A percentile compares a stretch with the other conserved stretches of the same genome.
These are phyloP conservation scores for Nettapus auritus DNA, from an alignment of 2,113 vertebrate genomes.

Conservation along the genomic window DNA sequence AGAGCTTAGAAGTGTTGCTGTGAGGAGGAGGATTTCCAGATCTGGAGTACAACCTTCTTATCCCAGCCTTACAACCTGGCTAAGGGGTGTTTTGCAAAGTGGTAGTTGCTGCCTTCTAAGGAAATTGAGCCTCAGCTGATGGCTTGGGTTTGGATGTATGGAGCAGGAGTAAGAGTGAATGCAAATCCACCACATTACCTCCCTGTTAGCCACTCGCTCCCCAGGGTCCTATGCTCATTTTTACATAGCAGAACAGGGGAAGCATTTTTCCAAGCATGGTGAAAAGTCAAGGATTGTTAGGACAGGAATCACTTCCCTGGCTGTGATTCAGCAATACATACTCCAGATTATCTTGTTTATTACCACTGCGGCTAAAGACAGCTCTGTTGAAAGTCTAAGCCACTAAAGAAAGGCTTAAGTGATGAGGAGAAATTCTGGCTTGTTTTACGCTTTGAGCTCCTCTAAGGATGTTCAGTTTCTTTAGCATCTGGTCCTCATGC, in stretches of 20 bases:
- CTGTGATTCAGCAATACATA: neutral
- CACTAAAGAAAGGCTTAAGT: neutral
- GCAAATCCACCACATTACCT: neutral
- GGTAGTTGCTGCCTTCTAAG: neutral
- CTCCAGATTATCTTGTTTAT: neutral
- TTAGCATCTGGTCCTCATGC: fast-evolving
- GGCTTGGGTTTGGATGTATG: neutral
- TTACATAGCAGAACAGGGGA: neutral
- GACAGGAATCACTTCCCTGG: neutral
- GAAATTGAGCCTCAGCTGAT: neutral
- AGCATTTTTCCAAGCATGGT: neutral
- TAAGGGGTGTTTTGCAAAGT: neutral
- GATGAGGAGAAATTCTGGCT: neutral
- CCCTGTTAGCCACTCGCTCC: neutral
- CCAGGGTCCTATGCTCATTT: neutral
- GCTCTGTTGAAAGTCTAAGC: neutral
- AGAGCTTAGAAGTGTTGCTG: neutral
- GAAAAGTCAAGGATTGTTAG: neutral
- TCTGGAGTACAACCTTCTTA: neutral
- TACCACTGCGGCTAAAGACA: neutral
- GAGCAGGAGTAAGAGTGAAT: neutral
- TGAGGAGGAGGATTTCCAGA: neutral
- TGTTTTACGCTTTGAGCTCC: neutral
- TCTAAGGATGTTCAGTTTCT: neutral
- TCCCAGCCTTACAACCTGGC: neutral